Evolutionary conservation across 2,113 vertebrate genomes (phyloP).

Genomic region (Chamaea fasciata): DNA sequence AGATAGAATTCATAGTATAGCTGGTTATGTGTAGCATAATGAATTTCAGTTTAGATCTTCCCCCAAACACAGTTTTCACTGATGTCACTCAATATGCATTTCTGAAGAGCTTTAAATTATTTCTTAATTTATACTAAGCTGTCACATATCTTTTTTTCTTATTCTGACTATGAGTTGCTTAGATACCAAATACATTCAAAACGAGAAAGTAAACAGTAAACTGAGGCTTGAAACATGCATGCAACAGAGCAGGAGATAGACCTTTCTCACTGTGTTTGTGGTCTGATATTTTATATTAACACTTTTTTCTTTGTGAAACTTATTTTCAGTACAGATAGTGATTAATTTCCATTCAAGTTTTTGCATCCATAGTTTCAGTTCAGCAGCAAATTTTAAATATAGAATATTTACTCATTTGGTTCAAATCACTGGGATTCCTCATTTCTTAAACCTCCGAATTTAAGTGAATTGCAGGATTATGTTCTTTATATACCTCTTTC

Average conservation of each 20-base stretch:
- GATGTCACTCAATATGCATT: neutral
- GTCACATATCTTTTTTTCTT: neutral
- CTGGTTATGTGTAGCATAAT: neutral
- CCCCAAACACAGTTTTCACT: neutral
- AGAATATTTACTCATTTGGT: neutral
- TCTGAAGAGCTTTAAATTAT: neutral
- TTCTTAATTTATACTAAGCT: neutral
- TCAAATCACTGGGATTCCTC: neutral
- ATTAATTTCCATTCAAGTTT: neutral
- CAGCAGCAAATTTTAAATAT: neutral
- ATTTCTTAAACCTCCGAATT: neutral
- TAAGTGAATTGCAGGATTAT: neutral
- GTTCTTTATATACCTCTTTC: neutral
- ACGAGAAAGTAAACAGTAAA: neutral
- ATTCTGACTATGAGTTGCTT: neutral
- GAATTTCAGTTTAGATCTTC: neutral
- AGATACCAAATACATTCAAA: neutral
- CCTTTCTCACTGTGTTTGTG: neutral
- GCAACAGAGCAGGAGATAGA: neutral
- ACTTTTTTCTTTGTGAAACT: neutral
- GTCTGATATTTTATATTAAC: neutral
- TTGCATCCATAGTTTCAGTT: neutral
- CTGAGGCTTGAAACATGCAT: neutral
- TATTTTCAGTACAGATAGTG: neutral
- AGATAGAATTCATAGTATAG: neutral